phyloP scores from a whole-genome alignment of 2,888 invertebrate genomes.

The Leucania comma region DNA sequence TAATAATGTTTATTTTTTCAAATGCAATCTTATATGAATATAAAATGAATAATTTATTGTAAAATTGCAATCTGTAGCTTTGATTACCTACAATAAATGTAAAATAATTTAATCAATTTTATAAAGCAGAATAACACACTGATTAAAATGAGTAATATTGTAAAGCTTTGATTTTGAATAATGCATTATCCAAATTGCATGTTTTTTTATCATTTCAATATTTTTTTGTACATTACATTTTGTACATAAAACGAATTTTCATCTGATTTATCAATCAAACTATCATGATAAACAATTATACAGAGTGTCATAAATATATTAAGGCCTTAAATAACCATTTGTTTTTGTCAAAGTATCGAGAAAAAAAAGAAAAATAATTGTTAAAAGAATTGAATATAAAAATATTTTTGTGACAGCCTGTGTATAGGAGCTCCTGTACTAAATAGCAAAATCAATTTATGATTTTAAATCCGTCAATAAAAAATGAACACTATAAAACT shows the following conservation, averaged over 20 bases:
- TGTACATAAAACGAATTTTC: neutral
- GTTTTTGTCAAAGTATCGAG: neutral
- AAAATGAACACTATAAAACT: neutral
- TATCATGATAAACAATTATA: slow-evolving; percentile 8
- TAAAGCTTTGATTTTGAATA: slow-evolving; percentile 45
- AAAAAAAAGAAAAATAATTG: neutral
- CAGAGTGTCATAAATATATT: slow-evolving; percentile 31
- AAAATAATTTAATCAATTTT: slow-evolving; percentile 4
- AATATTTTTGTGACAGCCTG: slow-evolving; percentile 45
- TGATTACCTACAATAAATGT: neutral
- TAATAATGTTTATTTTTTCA: neutral
- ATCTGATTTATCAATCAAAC: slow-evolving; percentile 23
- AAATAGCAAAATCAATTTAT: neutral
- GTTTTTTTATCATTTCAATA: slow-evolving; percentile 4
- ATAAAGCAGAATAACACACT: neutral
- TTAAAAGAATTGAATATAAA: neutral
- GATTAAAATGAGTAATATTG: slow-evolving; percentile 33
- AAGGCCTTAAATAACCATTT: too few relatives aligned
- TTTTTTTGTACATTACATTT: neutral
- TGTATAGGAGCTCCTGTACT: slow-evolving; percentile 43
- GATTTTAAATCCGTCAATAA: slow-evolving; percentile 26
- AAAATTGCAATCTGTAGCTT: neutral
- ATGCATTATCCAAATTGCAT: slow-evolving; percentile 26
- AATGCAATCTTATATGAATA: too few relatives aligned
- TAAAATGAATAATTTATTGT: neutral